Conservation (phyloP, 2,797 vertebrate genomes). For the Sebastes taczanowskii region DNA sequence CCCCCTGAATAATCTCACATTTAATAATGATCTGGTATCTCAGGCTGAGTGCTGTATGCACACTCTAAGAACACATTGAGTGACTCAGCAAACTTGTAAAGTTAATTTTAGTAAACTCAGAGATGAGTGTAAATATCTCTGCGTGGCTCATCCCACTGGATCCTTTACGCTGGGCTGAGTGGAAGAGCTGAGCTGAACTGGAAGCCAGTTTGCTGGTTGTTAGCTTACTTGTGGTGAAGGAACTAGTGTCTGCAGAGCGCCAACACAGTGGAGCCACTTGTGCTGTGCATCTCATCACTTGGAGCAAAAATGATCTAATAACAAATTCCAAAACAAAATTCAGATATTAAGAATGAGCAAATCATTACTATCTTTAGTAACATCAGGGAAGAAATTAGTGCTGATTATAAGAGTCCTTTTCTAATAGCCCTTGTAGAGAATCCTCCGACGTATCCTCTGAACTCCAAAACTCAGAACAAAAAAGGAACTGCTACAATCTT, state of each 20-base stretch:
- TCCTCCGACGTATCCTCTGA: constrained; percentile 24
- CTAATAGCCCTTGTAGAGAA: constrained; percentile 65
- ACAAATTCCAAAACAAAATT: constrained; percentile 7
- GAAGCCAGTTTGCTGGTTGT: neutral
- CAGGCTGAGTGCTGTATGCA: neutral
- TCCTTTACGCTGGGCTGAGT: neutral
- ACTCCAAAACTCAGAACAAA: constrained; percentile 3
- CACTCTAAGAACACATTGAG: neutral
- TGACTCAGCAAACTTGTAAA: constrained; percentile 4
- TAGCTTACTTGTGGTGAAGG: constrained; percentile 32
- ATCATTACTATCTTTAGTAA: neutral
- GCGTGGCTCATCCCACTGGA: neutral
- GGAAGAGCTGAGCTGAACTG: neutral
- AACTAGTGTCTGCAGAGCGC: neutral
- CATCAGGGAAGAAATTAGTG: constrained; percentile 19
- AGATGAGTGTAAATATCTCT: neutral
- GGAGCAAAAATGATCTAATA: constrained; percentile 10
- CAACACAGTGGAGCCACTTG: neutral
- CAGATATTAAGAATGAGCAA: constrained; percentile 6
- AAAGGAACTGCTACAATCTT: constrained; percentile 60
- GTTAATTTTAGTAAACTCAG: neutral
- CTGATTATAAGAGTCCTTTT: constrained; percentile 21
- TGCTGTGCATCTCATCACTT: neutral
- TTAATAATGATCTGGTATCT: neutral
- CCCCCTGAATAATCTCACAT: constrained; percentile 3